Percentiles rank a stretch among this genome's conserved stretches.
These are phyloP conservation scores for Drosophila neonasuta DNA, from an alignment of 2,888 invertebrate genomes.

Conservation along the genomic window DNA sequence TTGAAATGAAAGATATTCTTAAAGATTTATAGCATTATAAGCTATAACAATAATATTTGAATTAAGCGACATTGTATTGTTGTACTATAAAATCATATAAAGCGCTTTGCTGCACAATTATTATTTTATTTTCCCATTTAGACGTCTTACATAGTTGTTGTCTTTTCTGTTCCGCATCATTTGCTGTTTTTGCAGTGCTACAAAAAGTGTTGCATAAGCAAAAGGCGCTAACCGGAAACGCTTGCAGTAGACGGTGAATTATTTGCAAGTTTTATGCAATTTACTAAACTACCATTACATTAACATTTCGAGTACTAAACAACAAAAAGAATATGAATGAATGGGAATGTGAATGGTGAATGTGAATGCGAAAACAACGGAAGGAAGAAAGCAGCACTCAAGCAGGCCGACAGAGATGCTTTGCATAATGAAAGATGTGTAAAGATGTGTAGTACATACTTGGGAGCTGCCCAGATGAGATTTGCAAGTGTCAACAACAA, in stretches of 20 bases:
- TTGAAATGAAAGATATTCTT: too few species aligned
- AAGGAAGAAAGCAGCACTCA: conserved; percentile 22
- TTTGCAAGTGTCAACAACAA: conserved; percentile 64
- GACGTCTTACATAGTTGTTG: neutral
- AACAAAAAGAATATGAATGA: neutral
- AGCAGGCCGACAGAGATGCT: conserved; percentile 19
- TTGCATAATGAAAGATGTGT: conserved; percentile 58
- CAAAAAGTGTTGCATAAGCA: conserved; percentile 39
- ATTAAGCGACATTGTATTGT: too few species aligned
- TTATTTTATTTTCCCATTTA: neutral
- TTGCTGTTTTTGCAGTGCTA: neutral
- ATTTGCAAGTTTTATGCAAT: conserved; percentile 27
- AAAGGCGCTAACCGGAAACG: conserved; percentile 24
- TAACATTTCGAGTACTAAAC: conserved; percentile 25
- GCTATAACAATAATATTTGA: too few species aligned
- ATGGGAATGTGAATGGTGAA: neutral
- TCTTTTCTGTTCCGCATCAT: neutral
- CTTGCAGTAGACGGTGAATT: conserved; percentile 2
- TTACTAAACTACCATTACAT: conserved; percentile 38
- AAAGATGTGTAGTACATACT: conserved; percentile 46
- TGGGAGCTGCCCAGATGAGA: conserved; percentile 60
- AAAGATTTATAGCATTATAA: too few species aligned
- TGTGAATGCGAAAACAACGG: conserved; percentile 2
- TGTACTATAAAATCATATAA: neutral
- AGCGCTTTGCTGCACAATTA: neutral